Evolutionary conservation across 2,113 vertebrate genomes (phyloP).

Genomic region (Jaculus jaculus): DNA sequence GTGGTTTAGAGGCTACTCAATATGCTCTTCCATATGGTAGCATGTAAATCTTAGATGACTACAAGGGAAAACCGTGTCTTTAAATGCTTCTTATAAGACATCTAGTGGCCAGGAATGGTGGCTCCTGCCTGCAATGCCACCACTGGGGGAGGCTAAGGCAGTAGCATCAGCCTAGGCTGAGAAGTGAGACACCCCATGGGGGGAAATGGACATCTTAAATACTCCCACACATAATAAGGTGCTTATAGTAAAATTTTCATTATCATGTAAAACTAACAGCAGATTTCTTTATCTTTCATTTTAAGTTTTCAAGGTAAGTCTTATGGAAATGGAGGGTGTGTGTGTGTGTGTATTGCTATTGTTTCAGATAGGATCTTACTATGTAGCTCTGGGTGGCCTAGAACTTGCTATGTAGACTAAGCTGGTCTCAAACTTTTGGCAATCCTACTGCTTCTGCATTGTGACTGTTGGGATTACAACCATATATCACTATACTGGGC

Average conservation of each 20-base stretch:
- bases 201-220: background rate
- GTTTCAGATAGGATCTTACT: background rate
- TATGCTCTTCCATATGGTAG: background rate
- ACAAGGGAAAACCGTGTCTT: slow-evolving; percentile 26
- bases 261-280: slow-evolving; percentile 10
- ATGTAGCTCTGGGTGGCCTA: background rate
- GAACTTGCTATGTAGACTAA: background rate
- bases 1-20: background rate
- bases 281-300: background rate
- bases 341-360: background rate
- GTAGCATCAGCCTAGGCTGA: background rate
- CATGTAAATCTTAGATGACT: background rate
- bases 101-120: background rate
- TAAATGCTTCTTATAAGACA: slow-evolving; percentile 7
- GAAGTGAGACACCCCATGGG: background rate
- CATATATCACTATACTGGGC: no score
- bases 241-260: background rate
- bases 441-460: background rate
- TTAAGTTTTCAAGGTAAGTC: slow-evolving; percentile 36
- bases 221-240: background rate
- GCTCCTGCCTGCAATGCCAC: background rate
- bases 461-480: background rate
- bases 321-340: background rate
- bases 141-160: background rate
- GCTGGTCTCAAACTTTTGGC: background rate